Percentiles rank a stretch among this genome's conserved stretches.
Conservation (phyloP, 64 coral and sea anemone species). For the Pocillopora verrucosa region DNA sequence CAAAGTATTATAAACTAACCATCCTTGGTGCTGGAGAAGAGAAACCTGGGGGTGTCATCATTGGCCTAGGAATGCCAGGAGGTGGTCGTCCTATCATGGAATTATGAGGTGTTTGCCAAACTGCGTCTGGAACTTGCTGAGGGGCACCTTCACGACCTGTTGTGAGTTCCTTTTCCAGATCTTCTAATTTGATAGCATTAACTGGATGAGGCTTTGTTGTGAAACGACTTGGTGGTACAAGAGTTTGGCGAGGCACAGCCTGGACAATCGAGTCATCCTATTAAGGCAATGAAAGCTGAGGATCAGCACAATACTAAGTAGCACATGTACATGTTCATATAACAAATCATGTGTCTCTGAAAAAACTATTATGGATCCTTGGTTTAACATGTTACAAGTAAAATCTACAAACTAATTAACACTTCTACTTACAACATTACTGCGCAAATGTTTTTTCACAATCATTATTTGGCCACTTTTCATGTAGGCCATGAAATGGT, state of each 20-base stretch:
- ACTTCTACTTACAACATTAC: no score
- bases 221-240: constrained; percentile 83
- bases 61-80: constrained; percentile 71
- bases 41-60: constrained; percentile 56
- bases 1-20: neutral
- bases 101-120: constrained; percentile 25
- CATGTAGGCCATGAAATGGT: no score
- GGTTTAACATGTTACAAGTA: no score
- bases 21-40: constrained; percentile 9
- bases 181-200: constrained; percentile 75
- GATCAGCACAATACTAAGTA: neutral
- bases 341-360: no score
- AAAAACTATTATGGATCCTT: no score
- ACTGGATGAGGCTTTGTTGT: constrained; percentile 59
- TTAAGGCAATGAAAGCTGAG: neutral
- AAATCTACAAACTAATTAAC: no score
- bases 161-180: constrained; percentile 74
- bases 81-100: constrained; percentile 66
- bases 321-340: neutral
- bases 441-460: no score
- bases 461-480: no score
- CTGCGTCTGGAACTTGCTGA: constrained; percentile 24
- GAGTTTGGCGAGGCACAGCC: constrained; percentile 61
- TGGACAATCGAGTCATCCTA: constrained; percentile 87
- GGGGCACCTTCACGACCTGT: constrained; percentile 13